Conservation (phyloP, 2,797 vertebrate genomes). For the Sebastes kiyomatsui region DNA sequence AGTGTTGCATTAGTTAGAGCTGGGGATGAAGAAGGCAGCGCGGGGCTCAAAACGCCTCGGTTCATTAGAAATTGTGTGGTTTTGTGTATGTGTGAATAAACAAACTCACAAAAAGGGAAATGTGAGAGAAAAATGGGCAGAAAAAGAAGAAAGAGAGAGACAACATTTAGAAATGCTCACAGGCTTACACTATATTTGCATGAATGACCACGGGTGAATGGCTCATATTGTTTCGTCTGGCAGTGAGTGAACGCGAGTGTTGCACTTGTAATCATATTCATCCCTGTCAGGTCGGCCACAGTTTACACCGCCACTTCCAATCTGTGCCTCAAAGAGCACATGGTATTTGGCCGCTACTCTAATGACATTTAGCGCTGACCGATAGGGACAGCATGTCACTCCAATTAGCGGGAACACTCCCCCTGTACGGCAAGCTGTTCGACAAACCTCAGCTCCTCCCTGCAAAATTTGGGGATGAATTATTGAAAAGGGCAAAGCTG, state of each 20-base stretch:
- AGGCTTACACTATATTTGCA: slow-evolving; percentile 17
- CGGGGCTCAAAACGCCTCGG: slow-evolving; percentile 8
- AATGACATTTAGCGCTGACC: slow-evolving; percentile 75
- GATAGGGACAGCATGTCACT: slow-evolving; percentile 61
- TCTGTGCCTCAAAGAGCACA: slow-evolving; percentile 49
- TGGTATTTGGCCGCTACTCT: slow-evolving; percentile 64
- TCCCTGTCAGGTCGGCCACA: slow-evolving; percentile 47
- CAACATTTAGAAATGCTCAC: slow-evolving; percentile 23
- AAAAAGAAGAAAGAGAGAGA: not conserved
- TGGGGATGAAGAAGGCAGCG: slow-evolving; percentile 20
- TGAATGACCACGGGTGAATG: slow-evolving; percentile 39
- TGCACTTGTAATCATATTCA: slow-evolving; percentile 51
- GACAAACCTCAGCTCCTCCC: slow-evolving; percentile 61
- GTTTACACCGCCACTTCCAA: slow-evolving; percentile 53
- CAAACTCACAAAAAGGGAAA: not conserved
- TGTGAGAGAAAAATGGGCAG: not conserved
- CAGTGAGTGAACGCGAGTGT: slow-evolving; percentile 19
- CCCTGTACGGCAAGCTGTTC: slow-evolving; percentile 59
- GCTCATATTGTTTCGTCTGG: slow-evolving; percentile 38
- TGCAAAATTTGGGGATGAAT: slow-evolving; percentile 78
- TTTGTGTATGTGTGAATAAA: not conserved
- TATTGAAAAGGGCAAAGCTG: slow-evolving; percentile 79
- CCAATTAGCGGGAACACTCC: slow-evolving; percentile 70
- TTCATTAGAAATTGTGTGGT: slow-evolving; percentile 47
- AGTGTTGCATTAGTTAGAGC: slow-evolving; percentile 52